These are phyloP conservation scores for Leptinotarsa texana DNA, from an alignment of 1,140 invertebrate genomes.

Conservation along the genomic window DNA sequence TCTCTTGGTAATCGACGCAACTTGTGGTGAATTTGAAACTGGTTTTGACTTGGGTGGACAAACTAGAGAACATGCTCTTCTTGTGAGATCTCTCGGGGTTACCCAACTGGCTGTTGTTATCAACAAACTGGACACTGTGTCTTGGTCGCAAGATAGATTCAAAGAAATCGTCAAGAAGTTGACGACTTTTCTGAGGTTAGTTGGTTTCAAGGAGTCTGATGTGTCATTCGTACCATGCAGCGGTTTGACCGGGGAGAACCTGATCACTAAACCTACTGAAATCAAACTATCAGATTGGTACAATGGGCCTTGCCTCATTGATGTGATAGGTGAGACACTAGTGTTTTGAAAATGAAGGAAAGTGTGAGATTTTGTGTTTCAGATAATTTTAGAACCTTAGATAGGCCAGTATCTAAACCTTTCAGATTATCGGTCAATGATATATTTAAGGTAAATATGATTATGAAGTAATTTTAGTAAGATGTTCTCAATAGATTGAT, in stretches of 20 bases:
- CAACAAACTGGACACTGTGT: slow-evolving; percentile 83
- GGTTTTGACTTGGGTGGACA: slow-evolving; percentile 98
- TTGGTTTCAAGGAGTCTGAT: slow-evolving; percentile 89
- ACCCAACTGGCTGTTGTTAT: slow-evolving; percentile 83
- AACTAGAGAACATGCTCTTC: slow-evolving; percentile 94
- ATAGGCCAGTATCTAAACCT: slow-evolving; percentile 84
- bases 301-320: slow-evolving; percentile 76
- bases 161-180: slow-evolving; percentile 86
- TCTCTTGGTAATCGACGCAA: slow-evolving; percentile 93
- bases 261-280: slow-evolving; percentile 72
- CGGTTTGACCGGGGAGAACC: slow-evolving; percentile 92
- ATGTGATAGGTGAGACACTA: slow-evolving; percentile 73
- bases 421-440: slow-evolving; percentile 92
- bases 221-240: slow-evolving; percentile 94
- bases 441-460: slow-evolving; percentile 75
- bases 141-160: slow-evolving; percentile 77
- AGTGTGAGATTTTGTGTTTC: slow-evolving; percentile 28
- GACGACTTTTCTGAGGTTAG: slow-evolving; percentile 88
- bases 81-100: slow-evolving; percentile 90
- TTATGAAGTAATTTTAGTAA: slow-evolving; percentile 3
- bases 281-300: slow-evolving; percentile 80
- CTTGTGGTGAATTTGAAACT: slow-evolving; percentile 96
- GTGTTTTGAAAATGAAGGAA: background rate
- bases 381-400: slow-evolving; percentile 83
- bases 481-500: too few relatives aligned